phyloP scores from a whole-genome alignment of 2,888 invertebrate genomes.

The Scotopteryx bipunctaria region DNA sequence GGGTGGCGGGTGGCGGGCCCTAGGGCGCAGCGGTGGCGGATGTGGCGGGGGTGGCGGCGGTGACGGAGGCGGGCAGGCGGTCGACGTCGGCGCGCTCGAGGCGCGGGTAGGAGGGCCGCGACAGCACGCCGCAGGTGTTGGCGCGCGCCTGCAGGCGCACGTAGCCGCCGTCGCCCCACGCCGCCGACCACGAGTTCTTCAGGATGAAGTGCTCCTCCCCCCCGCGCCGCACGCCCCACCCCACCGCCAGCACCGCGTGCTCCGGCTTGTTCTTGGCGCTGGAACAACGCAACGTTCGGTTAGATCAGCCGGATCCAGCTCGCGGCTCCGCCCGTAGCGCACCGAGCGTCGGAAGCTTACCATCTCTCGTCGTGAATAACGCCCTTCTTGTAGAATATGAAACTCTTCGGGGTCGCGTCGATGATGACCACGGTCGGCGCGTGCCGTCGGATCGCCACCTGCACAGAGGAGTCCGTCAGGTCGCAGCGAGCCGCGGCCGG shows the following conservation, averaged over 20 bases:
- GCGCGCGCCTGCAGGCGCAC: conserved; percentile 56
- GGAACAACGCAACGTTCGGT: conserved; percentile 24
- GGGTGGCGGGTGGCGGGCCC: too few relatives aligned
- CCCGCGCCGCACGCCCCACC: conserved; percentile 58
- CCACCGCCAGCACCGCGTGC: conserved; percentile 71
- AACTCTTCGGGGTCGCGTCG: conserved; percentile 53
- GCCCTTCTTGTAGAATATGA: conserved; percentile 54
- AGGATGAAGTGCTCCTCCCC: conserved; percentile 63
- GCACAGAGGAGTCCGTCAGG: conserved; percentile 8
- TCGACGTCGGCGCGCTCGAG: conserved; percentile 54
- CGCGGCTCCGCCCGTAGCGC: conserved; percentile 54
- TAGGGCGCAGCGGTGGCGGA: too few relatives aligned
- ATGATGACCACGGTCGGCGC: conserved; percentile 69
- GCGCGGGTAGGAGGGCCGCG: conserved; percentile 59
- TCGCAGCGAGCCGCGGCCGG: neutral
- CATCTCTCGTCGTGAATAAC: conserved; percentile 67
- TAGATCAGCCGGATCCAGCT: conserved; percentile 18
- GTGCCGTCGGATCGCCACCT: conserved; percentile 64
- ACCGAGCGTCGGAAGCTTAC: conserved; percentile 40
- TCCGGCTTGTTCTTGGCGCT: conserved; percentile 48
- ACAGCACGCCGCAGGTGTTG: conserved; percentile 69
- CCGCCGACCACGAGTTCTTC: conserved; percentile 68
- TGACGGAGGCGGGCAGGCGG: conserved; percentile 35
- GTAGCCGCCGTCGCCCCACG: conserved; percentile 67
- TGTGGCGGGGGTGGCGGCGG: conserved; percentile 10